phyloP scores from a whole-genome alignment of 2,113 vertebrate species.

The Pristiophorus japonicus region DNA sequence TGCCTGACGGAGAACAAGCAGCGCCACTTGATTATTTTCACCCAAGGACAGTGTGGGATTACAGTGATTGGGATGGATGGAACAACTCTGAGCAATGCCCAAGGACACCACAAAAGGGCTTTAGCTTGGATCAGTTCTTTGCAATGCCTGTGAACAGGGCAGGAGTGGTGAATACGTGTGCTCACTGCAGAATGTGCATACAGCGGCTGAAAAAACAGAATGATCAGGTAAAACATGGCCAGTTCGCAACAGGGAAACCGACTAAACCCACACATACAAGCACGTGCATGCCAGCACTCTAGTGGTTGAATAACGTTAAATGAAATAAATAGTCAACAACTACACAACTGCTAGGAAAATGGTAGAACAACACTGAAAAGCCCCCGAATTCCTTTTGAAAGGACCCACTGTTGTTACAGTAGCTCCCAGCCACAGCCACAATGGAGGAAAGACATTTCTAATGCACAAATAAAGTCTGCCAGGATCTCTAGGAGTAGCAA shows the following conservation, averaged over 20 bases:
- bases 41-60: no score
- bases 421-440: background rate
- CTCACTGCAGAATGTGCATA: background rate
- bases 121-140: background rate
- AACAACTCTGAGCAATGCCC: background rate
- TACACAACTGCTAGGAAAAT: background rate
- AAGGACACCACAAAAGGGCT: background rate
- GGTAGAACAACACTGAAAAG: background rate
- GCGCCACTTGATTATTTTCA: background rate
- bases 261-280: background rate
- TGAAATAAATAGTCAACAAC: background rate
- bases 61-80: background rate
- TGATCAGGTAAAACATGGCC: background rate
- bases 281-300: no score
- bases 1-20: background rate
- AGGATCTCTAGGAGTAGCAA: background rate
- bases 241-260: background rate
- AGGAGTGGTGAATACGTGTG: background rate
- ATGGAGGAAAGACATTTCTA: background rate
- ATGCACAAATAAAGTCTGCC: background rate
- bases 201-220: background rate
- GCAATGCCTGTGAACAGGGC: background rate
- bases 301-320: background rate
- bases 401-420: background rate
- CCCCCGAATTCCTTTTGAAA: background rate